Conservation (phyloP, 1,140 invertebrate species). For the Mactra quadrangularis region DNA sequence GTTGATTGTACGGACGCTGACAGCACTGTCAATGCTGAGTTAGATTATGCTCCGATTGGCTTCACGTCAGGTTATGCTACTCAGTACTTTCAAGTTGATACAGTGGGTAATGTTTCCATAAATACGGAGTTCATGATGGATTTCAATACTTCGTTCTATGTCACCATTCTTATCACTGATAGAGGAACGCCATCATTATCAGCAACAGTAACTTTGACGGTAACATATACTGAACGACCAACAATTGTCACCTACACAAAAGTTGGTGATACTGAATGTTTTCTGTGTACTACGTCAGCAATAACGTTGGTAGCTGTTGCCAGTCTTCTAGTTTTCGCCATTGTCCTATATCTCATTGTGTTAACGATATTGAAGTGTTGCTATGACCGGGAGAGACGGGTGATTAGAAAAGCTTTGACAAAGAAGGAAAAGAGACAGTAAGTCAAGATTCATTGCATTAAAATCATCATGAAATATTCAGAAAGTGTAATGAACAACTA, state of each 20-base stretch:
- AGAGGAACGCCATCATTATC: slow-evolving; percentile 38
- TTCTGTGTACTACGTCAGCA: slow-evolving; percentile 46
- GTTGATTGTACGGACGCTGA: slow-evolving; percentile 44
- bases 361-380: slow-evolving; percentile 25
- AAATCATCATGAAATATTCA: not conserved
- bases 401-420: slow-evolving; percentile 12
- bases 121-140: slow-evolving; percentile 36
- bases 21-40: slow-evolving; percentile 47
- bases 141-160: slow-evolving; percentile 53
- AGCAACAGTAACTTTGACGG: slow-evolving; percentile 45
- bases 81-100: slow-evolving; percentile 31
- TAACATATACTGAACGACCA: slow-evolving; percentile 40
- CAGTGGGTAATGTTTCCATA: slow-evolving; percentile 39
- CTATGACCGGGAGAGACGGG: slow-evolving; percentile 8
- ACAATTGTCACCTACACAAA: slow-evolving; percentile 5
- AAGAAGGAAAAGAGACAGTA: slow-evolving; percentile 34
- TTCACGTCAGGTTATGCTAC: slow-evolving; percentile 12
- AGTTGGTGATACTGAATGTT: slow-evolving; percentile 20
- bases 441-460: not conserved
- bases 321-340: slow-evolving; percentile 15
- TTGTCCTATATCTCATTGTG: not conserved
- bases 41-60: slow-evolving; percentile 35
- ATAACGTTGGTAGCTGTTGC: slow-evolving; percentile 29
- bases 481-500: not conserved
- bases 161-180: slow-evolving; percentile 26